Conservation (phyloP, 2,888 invertebrate genomes). For the Nymphalis urticae region DNA sequence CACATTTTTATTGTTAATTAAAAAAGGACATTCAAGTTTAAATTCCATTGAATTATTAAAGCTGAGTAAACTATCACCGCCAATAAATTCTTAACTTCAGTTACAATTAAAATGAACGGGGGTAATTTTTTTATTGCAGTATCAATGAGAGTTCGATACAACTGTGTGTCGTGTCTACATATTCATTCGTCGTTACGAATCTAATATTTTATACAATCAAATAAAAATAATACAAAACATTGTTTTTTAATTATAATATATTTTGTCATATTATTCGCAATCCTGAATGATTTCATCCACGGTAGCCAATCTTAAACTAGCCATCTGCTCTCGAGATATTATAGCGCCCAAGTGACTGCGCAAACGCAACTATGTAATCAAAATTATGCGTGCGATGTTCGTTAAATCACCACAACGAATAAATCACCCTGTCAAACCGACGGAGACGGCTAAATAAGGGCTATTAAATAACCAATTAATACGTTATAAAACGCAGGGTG, state of each 20-base stretch:
- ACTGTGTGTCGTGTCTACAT: too few species aligned
- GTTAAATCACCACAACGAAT: slow-evolving; percentile 5
- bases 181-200: too few species aligned
- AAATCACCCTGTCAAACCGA: slow-evolving; percentile 29
- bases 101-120: neutral
- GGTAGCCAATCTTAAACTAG: too few species aligned
- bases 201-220: too few species aligned
- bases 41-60: slow-evolving; percentile 22
- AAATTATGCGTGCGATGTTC: neutral
- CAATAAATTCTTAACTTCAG: slow-evolving; percentile 4
- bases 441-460: slow-evolving; percentile 24
- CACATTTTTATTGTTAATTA: slow-evolving; percentile 4
- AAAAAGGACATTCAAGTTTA: slow-evolving; percentile 42
- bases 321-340: too few species aligned
- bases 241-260: too few species aligned
- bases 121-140: too few species aligned
- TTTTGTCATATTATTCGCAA: too few species aligned
- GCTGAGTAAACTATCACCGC: slow-evolving; percentile 6
- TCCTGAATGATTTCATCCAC: too few species aligned
- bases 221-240: too few species aligned
- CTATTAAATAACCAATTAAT: slow-evolving; percentile 71
- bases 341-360: too few species aligned
- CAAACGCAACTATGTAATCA: neutral
- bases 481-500: slow-evolving; percentile 67
- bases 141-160: too few species aligned